phyloP scores from a whole-genome alignment of 2,797 vertebrate genomes.

The Lutjanus campechanus region DNA sequence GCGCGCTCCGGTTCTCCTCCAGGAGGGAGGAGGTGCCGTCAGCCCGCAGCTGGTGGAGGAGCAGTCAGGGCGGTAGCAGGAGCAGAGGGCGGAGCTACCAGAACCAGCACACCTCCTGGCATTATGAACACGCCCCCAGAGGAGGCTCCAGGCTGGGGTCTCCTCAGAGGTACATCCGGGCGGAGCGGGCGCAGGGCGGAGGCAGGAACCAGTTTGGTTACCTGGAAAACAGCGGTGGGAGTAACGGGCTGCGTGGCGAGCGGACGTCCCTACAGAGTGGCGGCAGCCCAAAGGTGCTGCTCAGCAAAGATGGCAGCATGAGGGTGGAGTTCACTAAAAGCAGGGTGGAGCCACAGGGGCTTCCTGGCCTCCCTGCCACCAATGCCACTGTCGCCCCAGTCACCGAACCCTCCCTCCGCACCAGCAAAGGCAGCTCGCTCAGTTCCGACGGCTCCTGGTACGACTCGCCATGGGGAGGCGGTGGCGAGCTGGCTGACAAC shows the following conservation, averaged over 20 bases:
- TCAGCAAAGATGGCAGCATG: slow-evolving; percentile 90
- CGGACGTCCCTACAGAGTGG: slow-evolving; percentile 75
- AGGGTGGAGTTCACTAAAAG: slow-evolving; percentile 91
- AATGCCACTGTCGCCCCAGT: slow-evolving; percentile 1
- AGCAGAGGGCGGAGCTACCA: slow-evolving; percentile 85
- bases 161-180: slow-evolving; percentile 67
- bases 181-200: slow-evolving; percentile 51
- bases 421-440: slow-evolving; percentile 93
- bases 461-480: slow-evolving; percentile 92
- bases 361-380: slow-evolving; percentile 32
- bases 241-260: slow-evolving; percentile 77
- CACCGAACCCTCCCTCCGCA: slow-evolving; percentile 84
- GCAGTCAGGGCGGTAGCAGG: slow-evolving; percentile 78
- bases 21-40: slow-evolving; percentile 87
- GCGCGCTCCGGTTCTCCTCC: slow-evolving; percentile 87
- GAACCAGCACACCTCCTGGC: slow-evolving; percentile 86
- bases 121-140: slow-evolving; percentile 74
- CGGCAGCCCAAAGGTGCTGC: slow-evolving; percentile 91
- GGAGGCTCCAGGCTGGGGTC: slow-evolving; percentile 51
- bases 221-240: slow-evolving; percentile 62
- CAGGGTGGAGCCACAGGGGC: slow-evolving; percentile 70
- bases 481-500: slow-evolving; percentile 84
- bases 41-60: slow-evolving; percentile 88
- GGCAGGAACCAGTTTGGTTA: slow-evolving; percentile 76
- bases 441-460: slow-evolving; percentile 96